Percentiles rank a stretch among this genome's conserved stretches.
phyloP scores from a whole-genome alignment of 1,140 invertebrate species.

The Pseudomyrmex pallidus region DNA sequence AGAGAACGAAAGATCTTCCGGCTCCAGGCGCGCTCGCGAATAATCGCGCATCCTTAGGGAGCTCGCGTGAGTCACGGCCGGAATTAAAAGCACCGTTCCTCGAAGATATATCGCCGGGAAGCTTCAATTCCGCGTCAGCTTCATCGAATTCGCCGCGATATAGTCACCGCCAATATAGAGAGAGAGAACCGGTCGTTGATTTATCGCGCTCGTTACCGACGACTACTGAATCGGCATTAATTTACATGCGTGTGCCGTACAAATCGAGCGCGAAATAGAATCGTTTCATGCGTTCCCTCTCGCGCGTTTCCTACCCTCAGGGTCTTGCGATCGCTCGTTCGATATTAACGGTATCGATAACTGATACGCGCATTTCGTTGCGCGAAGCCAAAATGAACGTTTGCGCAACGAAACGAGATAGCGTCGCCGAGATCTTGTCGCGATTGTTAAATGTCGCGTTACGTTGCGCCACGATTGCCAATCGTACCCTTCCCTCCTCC shows the following conservation, averaged over 20 bases:
- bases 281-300: conserved; percentile 18
- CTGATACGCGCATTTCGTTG: conserved; percentile 16
- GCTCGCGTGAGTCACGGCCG: conserved; percentile 46
- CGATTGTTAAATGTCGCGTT: conserved; percentile 53
- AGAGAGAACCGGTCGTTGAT: conserved; percentile 5
- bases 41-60: conserved; percentile 40
- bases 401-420: background rate
- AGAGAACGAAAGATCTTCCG: conserved; percentile 36
- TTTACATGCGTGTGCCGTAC: conserved; percentile 26
- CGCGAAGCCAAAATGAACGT: background rate
- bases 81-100: conserved; percentile 26
- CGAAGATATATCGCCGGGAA: conserved; percentile 4
- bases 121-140: background rate
- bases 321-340: conserved; percentile 25
- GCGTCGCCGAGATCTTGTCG: conserved; percentile 7
- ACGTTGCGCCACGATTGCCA: conserved; percentile 13
- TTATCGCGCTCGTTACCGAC: conserved; percentile 15
- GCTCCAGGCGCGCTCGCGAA: conserved; percentile 43
- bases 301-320: background rate
- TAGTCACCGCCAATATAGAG: background rate
- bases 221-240: conserved; percentile 34
- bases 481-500: background rate
- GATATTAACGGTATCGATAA: conserved; percentile 45
- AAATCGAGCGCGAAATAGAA: conserved; percentile 48
- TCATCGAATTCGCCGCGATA: conserved; percentile 19